Evolutionary conservation across 2,797 vertebrate species (phyloP), one percentile per base, ranked within the genome.

Genomic region (Spheniscus humboldti): DNA sequence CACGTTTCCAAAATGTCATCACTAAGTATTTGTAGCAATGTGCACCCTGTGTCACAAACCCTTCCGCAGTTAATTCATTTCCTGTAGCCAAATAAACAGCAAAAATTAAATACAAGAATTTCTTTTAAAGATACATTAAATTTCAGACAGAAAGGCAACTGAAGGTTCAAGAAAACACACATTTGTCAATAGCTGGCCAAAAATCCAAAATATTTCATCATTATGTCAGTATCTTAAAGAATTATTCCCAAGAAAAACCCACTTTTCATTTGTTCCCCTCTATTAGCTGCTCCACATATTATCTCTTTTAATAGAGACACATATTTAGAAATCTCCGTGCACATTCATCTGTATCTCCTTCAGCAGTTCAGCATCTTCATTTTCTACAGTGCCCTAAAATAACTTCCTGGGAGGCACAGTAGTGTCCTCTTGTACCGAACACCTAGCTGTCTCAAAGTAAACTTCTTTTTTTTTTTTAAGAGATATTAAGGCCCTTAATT

Each of bases 241-340:
- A 85, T 17, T 53, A 33, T 18, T 69, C 50, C 10, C 0, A 7
- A 15, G 19, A 84, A 67, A 37, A 20, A 3, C 0, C 5, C 17
- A 7, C 9, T 48, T 74, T 41, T 43, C 0, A 0, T 50, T 86
- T 30, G 41, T 7, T 3, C 16, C 37, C 31, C 25, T 56, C 27
- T 20, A 15, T 39, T 22, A 74, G 13, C 6, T 78, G 62, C 10
- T 76, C 66, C 20, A 35, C 52, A 45, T 11, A 47, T 8, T 41
- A 66, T 14, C 47, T 67, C 68, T 64, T 82, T 24, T 41, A 57
- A 31, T 10, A 78, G 39, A 81, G 19, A 68, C 11, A 85, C 2
- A 10, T 4, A 41, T 16, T 39, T 48, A 57, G 55, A 71, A 66
- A 90, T 69, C 37, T 47, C 30, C 41, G 6, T 3, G 31, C 37